Evolutionary conservation across 1,140 invertebrate genomes (phyloP).

Genomic region (Apocrypta bakeri): DNA sequence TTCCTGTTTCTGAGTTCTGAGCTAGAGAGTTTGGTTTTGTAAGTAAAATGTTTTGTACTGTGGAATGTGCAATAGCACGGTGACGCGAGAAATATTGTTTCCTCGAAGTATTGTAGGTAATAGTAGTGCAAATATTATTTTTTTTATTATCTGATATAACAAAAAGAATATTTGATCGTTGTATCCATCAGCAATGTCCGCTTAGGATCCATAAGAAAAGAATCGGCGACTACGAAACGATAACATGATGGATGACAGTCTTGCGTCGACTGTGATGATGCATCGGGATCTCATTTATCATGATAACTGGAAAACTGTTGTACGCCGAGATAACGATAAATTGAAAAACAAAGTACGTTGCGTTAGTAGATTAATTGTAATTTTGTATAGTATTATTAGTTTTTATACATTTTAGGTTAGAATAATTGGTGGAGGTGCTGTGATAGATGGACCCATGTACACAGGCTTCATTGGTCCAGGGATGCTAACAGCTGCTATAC

Average conservation of each 20-base stretch:
- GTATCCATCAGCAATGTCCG: background rate
- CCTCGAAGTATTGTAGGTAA: no score
- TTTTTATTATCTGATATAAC: background rate
- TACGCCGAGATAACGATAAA: slow-evolving; percentile 69
- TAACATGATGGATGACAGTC: slow-evolving; percentile 73
- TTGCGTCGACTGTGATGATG: slow-evolving; percentile 72
- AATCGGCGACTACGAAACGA: slow-evolving; percentile 62
- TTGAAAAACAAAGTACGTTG: slow-evolving; percentile 61
- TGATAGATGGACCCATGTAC: slow-evolving; percentile 80
- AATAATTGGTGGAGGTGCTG: slow-evolving; percentile 80
- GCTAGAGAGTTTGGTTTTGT: no score
- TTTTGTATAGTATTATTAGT: background rate
- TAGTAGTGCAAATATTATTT: background rate
- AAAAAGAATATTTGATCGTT: background rate
- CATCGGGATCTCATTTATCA: slow-evolving; percentile 73
- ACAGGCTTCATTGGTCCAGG: slow-evolving; percentile 81
- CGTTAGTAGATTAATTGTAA: background rate
- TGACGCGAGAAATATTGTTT: slow-evolving; percentile 12
- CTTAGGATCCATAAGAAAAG: slow-evolving; percentile 63
- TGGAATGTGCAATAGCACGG: no score
- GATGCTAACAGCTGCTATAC: slow-evolving; percentile 80
- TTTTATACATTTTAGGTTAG: slow-evolving; percentile 70
- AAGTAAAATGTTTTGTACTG: no score
- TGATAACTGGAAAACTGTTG: slow-evolving; percentile 71
- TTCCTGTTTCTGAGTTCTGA: no score